Percentiles rank a stretch among this genome's conserved stretches.
Conservation (phyloP, 2,797 vertebrate genomes). For the Fundulus diaphanus region DNA sequence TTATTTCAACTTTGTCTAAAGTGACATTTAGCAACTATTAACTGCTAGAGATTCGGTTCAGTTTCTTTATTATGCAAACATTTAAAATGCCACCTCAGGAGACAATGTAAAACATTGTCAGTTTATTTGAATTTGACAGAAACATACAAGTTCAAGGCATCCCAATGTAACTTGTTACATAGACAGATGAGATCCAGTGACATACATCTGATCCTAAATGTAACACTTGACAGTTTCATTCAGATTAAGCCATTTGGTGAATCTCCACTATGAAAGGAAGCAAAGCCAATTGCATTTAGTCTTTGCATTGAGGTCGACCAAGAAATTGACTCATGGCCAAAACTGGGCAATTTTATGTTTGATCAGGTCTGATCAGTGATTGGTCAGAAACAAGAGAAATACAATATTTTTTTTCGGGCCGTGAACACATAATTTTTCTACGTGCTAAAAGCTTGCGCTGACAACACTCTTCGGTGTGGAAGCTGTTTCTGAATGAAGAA, state of each 20-base stretch:
- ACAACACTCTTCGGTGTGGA: neutral
- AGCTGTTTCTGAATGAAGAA: neutral
- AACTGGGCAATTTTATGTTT: too few species aligned
- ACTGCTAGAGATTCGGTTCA: neutral
- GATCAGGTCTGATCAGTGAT: too few species aligned
- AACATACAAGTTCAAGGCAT: too few species aligned
- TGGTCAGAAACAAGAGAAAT: neutral
- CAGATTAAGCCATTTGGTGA: too few species aligned
- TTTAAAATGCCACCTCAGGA: neutral
- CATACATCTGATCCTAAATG: neutral
- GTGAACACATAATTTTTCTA: neutral
- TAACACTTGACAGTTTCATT: too few species aligned
- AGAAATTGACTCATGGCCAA: too few species aligned
- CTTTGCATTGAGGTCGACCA: too few species aligned
- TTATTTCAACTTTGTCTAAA: neutral
- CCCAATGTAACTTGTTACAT: neutral
- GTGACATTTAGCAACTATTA: neutral
- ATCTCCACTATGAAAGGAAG: too few species aligned
- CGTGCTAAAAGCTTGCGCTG: neutral
- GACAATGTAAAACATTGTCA: too few species aligned
- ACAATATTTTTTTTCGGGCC: neutral
- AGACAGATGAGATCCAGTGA: neutral
- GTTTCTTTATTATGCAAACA: neutral
- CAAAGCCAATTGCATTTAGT: too few species aligned
- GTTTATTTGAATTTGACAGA: too few species aligned